phyloP scores from a whole-genome alignment of 2,888 invertebrate genomes.

The Dynastes maya region DNA sequence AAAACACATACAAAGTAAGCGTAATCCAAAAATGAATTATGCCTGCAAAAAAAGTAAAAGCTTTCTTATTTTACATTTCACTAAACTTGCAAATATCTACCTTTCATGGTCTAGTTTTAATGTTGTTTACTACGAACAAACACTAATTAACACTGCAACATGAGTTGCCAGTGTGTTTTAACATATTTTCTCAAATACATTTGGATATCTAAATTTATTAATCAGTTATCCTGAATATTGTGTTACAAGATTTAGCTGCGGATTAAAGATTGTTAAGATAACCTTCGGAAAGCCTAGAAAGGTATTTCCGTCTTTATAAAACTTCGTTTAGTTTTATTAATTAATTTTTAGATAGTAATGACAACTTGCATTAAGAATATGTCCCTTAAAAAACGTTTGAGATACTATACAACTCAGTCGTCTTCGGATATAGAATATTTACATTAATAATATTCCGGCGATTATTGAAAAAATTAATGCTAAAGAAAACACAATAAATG shows the following conservation, averaged over 20 bases:
- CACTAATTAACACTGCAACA: not conserved
- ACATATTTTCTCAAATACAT: not conserved
- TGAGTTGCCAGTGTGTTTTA: not conserved
- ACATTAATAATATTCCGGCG: too few species aligned
- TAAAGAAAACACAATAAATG: too few species aligned
- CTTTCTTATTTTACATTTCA: too few species aligned
- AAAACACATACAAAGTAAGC: not conserved
- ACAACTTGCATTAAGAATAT: too few species aligned
- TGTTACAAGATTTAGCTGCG: not conserved
- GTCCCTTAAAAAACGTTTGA: too few species aligned
- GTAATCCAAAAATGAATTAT: not conserved
- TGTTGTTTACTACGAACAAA: not conserved
- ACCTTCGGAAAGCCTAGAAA: not conserved
- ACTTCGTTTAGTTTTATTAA: not conserved
- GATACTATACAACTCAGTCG: too few species aligned
- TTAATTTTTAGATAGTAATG: not conserved
- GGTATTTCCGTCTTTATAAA: not conserved
- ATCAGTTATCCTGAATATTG: slow-evolving; percentile 9
- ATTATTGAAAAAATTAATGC: too few species aligned
- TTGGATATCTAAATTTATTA: not conserved
- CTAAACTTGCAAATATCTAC: not conserved
- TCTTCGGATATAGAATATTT: too few species aligned
- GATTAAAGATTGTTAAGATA: not conserved
- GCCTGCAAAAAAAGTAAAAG: not conserved
- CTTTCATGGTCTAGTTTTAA: not conserved